Evolutionary conservation across 2,797 vertebrate genomes (phyloP), one percentile per base, ranked within the genome.

Genomic region (Austrolebias charrua): DNA sequence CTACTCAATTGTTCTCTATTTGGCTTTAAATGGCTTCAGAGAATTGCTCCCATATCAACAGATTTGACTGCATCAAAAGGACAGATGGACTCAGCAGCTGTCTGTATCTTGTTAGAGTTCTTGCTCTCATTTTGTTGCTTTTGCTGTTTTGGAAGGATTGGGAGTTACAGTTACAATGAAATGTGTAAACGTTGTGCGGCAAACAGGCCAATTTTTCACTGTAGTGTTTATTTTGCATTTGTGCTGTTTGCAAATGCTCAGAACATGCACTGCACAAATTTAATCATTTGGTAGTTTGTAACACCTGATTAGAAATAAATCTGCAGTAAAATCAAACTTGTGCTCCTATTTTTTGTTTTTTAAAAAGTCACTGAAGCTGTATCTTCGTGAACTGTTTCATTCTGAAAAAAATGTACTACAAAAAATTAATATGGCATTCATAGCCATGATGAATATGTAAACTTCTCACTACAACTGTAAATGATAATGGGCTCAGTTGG

Each of bases 51-150:
- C 45, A 51, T 70, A 71, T 69, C 47, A 56, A 67, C 69, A 76
- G 64, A 76, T 63, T 73, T 78, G 6, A 69, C 75, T 66, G 60
- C 65, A 77, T 82, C 69, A 65, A 43, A 57, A 65, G 42, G 66
- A 81, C 75, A 83, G 78, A 84, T 79, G 78, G 76, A 78, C 65
- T 65, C 63, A 46, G 51, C 80, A 82, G 62, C 72, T 81, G 78
- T 19, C 71, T 61, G 47, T 58, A 57, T 77, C 76, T 66, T 69
- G 35, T 71, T 69, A 55, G 56, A 54, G 60, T 68, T 72, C 49
- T 60, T 73, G 70, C 77, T 52, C 40, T 66, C 53, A 53, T 66
- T 54, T 66, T 66, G 62, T 65, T 73, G 55, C 56, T 63, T 76
- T 76, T 76, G 54, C 64, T 61, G 53, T 49, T 63, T 70, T 52